Conservation (phyloP, 2,113 vertebrate species). For the Ochotona princeps region DNA sequence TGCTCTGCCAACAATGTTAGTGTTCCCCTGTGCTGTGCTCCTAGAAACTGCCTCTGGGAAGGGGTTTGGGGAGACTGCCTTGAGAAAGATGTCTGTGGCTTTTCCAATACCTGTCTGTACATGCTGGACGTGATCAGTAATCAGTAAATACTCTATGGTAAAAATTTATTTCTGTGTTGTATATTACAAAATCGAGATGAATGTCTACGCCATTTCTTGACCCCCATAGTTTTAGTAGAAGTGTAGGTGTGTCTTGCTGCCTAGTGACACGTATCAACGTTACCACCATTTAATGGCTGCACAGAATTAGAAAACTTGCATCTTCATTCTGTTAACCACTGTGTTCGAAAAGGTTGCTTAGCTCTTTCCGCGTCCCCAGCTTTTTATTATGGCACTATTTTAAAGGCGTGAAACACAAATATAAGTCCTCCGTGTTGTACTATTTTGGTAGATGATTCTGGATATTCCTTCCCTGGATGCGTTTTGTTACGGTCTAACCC, state of each 20-base stretch:
- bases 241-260: not conserved
- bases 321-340: not conserved
- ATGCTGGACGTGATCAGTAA: not conserved
- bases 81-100: not conserved
- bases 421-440: not conserved
- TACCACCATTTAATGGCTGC: not conserved
- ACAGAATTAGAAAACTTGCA: not conserved
- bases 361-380: not conserved
- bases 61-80: not conserved
- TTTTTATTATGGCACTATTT: slow-evolving; percentile 1
- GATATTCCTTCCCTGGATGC: not conserved
- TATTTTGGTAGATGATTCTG: not conserved
- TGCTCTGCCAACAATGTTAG: not conserved
- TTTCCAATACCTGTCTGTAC: not conserved
- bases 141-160: not conserved
- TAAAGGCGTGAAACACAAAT: not conserved
- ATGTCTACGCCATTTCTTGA: not conserved
- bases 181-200: not conserved
- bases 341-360: not conserved
- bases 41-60: not conserved
- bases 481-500: not conserved
- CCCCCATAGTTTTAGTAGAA: slow-evolving; percentile 1
- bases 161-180: not conserved
- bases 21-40: not conserved
- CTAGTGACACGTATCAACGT: not conserved